Base-by-base conservation (phyloP, 2,113 vertebrate species). In the Baryphthengus martii region DNA sequence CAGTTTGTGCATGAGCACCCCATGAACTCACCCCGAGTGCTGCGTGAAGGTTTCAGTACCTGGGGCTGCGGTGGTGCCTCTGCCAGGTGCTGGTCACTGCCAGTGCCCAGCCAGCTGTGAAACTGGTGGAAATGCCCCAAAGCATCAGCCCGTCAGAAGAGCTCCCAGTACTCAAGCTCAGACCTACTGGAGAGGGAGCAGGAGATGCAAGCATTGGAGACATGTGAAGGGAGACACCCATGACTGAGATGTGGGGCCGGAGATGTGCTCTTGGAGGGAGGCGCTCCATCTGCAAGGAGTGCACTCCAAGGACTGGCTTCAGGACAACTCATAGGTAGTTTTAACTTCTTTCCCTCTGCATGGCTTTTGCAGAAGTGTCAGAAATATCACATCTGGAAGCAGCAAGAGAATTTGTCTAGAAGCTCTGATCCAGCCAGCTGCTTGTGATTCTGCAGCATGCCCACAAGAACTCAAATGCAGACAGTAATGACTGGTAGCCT, bases 1-100 rank as follows among this genome's bases (percentile, higher is more conserved):
- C 68, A 59, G 35, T 71, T 21, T 72, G 47, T 85, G 86, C 37
- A 65, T 55, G 31, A 78, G 67, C 21, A 62, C 31, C 37, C 21
- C 13, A 3, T 1, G 25, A 42, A 23, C 14, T 47, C n/a, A 49
- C 16, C 35, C 50, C 0, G 0, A 44, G 39, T 7, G 42, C 74
- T 28, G 17, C 28, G 28, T 4, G 61, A 29, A 59, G 16, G 24
- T 65, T 50, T 78, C 0, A 0, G 63, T 5, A 77, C 29, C 85
- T 39, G 39, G 21, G 56, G 44, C 62, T 91, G 56, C 81, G 68
- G 29, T 15, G 44, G 8, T 71, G 61, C 55, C 39, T 95, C 61
- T 93, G 85, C 50, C 50, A 42, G 39, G 67, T 59, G 47, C 39
- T 55, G 66, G 50, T 29, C 61, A 71, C 42, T 62, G 10, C 50